Percentiles rank a stretch among this genome's conserved stretches.
Conservation (phyloP, 2,797 vertebrate species). For the Scyliorhinus canicula region DNA sequence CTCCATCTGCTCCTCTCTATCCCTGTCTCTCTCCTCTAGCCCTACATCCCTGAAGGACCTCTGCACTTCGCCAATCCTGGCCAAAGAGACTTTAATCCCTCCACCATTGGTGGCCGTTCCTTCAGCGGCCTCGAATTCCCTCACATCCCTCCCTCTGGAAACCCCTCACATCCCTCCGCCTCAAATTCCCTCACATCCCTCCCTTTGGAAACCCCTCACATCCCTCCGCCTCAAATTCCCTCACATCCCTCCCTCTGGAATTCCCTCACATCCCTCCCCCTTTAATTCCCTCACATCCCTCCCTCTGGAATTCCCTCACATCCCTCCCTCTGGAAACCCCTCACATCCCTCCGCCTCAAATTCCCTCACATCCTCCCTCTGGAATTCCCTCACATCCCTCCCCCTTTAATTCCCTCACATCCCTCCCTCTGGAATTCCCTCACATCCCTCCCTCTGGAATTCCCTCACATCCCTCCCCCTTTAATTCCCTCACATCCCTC, state of each 20-base stretch:
- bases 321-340: too few species aligned
- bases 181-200: too few species aligned
- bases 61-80: not conserved
- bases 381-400: not conserved
- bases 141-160: not conserved
- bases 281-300: not conserved
- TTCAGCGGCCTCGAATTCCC: not conserved
- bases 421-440: too few species aligned
- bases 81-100: not conserved
- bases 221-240: not conserved
- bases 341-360: not conserved
- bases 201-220: too few species aligned
- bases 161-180: not conserved
- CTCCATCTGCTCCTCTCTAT: not conserved
- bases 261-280: not conserved
- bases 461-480: not conserved
- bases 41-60: too few species aligned
- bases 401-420: not conserved
- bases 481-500: not conserved
- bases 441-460: too few species aligned
- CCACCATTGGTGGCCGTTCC: not conserved
- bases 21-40: too few species aligned
- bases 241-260: not conserved
- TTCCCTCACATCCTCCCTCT: too few species aligned
- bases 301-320: too few species aligned